phyloP scores from a whole-genome alignment of 2,888 invertebrate species.

The Phoenoteleia sp. region DNA sequence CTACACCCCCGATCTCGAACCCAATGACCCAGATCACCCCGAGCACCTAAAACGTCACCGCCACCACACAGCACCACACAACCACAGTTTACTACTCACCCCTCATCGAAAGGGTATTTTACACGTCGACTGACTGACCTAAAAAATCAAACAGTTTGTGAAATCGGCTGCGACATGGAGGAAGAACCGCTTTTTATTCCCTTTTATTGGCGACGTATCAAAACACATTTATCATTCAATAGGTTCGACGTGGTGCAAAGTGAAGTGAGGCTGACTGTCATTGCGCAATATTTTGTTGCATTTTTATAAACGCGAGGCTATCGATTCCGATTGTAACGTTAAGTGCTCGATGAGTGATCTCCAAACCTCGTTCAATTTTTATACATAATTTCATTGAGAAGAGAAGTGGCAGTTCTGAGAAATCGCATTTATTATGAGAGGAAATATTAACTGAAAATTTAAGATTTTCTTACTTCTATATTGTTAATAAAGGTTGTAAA shows the following conservation, averaged over 20 bases:
- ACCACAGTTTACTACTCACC: slow-evolving; percentile 86
- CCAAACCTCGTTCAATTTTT: no score
- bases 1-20: slow-evolving; percentile 84
- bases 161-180: slow-evolving; percentile 52
- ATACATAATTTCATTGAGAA: no score
- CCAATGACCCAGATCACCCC: slow-evolving; percentile 84
- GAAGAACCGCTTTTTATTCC: slow-evolving; percentile 40
- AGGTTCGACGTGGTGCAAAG: not conserved
- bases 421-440: no score
- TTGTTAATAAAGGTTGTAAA: no score
- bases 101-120: slow-evolving; percentile 84
- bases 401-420: no score
- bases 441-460: no score
- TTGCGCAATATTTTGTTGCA: no score
- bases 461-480: no score
- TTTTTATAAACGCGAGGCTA: no score
- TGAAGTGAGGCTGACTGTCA: not conserved
- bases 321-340: no score
- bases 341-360: no score
- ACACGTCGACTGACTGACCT: slow-evolving; percentile 69
- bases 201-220: no score
- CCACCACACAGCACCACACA: slow-evolving; percentile 85
- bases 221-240: not conserved
- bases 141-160: slow-evolving; percentile 16
- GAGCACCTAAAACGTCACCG: slow-evolving; percentile 85